phyloP scores from a whole-genome alignment of 2,113 vertebrate species.

The Turnix velox region DNA sequence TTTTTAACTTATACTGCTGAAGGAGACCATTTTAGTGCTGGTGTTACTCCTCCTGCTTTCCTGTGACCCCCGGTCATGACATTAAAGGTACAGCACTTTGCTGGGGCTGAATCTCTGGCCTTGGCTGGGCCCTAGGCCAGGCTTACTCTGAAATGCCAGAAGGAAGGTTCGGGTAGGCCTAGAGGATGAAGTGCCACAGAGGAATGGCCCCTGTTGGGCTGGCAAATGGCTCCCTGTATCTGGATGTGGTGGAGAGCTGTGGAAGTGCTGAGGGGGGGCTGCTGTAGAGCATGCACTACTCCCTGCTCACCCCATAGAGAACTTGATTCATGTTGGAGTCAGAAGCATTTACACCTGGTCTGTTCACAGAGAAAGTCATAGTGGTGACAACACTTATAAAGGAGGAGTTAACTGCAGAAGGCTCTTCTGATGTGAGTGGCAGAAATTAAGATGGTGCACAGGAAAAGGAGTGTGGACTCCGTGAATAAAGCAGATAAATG shows the following conservation, averaged over 20 bases:
- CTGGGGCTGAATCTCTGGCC: not conserved
- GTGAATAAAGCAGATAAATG: fast-evolving
- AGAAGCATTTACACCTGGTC: fast-evolving
- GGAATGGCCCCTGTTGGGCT: fast-evolving
- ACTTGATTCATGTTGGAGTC: not conserved
- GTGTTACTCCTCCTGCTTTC: fast-evolving
- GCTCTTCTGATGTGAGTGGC: not conserved
- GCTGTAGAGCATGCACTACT: fast-evolving
- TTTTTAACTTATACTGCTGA: fast-evolving
- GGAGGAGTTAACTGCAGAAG: fast-evolving
- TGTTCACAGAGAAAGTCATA: not conserved
- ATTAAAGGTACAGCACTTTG: not conserved
- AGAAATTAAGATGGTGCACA: not conserved
- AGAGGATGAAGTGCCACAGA: fast-evolving
- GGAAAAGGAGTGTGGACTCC: not conserved
- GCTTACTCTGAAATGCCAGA: fast-evolving
- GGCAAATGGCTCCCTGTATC: not conserved
- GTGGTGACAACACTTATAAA: no score
- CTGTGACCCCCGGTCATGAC: fast-evolving
- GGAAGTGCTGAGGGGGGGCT: not conserved
- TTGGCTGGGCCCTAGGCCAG: fast-evolving
- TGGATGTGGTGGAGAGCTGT: not conserved
- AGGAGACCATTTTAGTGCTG: fast-evolving
- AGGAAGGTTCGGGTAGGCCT: fast-evolving
- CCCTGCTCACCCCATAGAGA: not conserved